Percentiles rank a stretch among this genome's conserved stretches.
phyloP scores from a whole-genome alignment of 2,113 vertebrate genomes.

The Colaptes auratus region DNA sequence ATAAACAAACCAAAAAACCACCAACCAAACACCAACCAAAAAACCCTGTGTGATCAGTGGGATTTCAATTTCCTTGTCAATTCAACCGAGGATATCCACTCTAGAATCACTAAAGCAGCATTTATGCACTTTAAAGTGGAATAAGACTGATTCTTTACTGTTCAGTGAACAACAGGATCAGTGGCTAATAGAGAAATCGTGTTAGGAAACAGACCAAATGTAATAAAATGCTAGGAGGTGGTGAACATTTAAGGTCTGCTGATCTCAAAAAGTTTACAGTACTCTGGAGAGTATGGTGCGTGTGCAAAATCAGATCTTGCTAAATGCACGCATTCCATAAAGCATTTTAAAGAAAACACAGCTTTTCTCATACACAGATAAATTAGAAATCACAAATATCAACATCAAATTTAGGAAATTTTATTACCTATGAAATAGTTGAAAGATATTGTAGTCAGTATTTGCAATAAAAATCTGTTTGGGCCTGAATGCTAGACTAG shows the following conservation, averaged over 20 bases:
- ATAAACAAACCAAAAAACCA: too few relatives aligned
- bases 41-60: neutral
- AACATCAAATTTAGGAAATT: neutral
- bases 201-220: neutral
- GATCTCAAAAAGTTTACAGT: neutral
- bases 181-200: neutral
- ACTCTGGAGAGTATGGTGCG: neutral
- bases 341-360: neutral
- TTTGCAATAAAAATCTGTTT: slow-evolving; percentile 1
- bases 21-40: too few relatives aligned
- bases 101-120: slow-evolving; percentile 26
- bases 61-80: slow-evolving; percentile 65
- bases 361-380: slow-evolving; percentile 16
- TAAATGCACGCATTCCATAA: neutral
- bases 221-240: neutral
- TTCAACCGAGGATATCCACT: slow-evolving; percentile 33
- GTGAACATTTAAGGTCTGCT: slow-evolving; percentile 16
- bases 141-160: neutral
- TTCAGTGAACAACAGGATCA: slow-evolving; percentile 41
- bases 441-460: neutral
- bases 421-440: neutral
- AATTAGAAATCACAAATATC: neutral
- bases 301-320: neutral
- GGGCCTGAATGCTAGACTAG: neutral
- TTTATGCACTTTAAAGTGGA: slow-evolving; percentile 14